These are phyloP conservation scores for Leptinotarsa texana DNA, from an alignment of 1,140 invertebrate species.

Conservation along the genomic window DNA sequence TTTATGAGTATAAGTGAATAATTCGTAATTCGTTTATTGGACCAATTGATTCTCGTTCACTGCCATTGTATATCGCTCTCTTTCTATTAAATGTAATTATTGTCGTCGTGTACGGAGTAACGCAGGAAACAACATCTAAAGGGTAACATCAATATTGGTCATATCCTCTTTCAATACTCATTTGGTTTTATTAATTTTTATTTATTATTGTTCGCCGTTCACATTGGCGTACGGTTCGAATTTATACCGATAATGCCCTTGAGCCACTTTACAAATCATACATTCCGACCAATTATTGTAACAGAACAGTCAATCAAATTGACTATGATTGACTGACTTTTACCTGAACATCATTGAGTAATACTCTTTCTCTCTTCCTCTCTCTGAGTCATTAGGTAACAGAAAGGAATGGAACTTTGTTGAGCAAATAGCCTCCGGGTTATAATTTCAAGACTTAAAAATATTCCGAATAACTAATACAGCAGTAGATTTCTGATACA, in stretches of 20 bases:
- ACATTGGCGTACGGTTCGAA: constrained; percentile 11
- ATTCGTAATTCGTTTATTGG: constrained; percentile 50
- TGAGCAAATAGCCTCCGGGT: no score
- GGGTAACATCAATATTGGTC: constrained; percentile 51
- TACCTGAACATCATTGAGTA: no score
- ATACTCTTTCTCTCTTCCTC: no score
- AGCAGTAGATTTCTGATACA: no score
- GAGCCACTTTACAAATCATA: background rate
- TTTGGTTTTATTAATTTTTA: constrained; percentile 29
- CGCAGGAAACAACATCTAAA: constrained; percentile 46
- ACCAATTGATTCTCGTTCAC: constrained; percentile 51
- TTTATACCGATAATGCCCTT: constrained; percentile 3
- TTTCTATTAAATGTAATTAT: constrained; percentile 38
- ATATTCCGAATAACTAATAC: no score
- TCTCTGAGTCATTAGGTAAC: no score
- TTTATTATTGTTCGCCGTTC: constrained; percentile 17
- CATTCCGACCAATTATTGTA: background rate
- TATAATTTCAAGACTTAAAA: no score
- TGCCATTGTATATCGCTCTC: constrained; percentile 40
- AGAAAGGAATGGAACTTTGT: no score
- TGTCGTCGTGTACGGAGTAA: constrained; percentile 14
- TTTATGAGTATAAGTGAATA: constrained; percentile 54
- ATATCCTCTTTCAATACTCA: constrained; percentile 48
- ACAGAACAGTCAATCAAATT: background rate
- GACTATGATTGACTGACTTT: background rate